These are phyloP conservation scores for Stictocephala bisonia DNA, from an alignment of 2,888 invertebrate genomes.

Conservation along the genomic window DNA sequence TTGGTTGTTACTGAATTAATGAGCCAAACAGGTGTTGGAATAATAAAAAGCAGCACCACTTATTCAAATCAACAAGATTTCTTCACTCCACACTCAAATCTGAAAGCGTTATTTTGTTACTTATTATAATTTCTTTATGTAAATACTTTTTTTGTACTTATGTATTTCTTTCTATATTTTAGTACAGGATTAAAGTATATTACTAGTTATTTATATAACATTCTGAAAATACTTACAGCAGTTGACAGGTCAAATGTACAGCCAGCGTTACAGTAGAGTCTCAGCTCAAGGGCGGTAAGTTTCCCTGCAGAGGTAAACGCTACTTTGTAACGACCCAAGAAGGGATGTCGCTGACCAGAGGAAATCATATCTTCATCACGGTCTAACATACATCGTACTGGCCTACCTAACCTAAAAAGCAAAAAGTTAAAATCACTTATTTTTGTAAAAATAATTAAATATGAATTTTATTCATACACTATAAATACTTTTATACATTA, in stretches of 20 bases:
- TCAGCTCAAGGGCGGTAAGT: constrained; percentile 77
- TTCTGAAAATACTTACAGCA: constrained; percentile 71
- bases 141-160: no score
- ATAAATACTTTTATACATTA: no score
- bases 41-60: no score
- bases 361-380: constrained; percentile 95
- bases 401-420: constrained; percentile 77
- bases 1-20: no score
- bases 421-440: background rate
- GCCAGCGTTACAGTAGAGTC: constrained; percentile 86
- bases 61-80: no score
- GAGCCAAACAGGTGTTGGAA: no score
- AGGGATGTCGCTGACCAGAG: constrained; percentile 91
- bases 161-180: no score
- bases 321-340: constrained; percentile 82
- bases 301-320: constrained; percentile 81
- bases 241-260: constrained; percentile 84
- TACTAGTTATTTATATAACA: background rate
- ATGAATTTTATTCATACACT: no score
- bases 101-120: no score
- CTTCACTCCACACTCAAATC: no score
- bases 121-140: no score
- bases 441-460: no score
- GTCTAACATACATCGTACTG: constrained; percentile 90
- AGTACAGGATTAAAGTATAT: background rate